These are phyloP conservation scores for Adelphocoris suturalis DNA, from an alignment of 2,888 invertebrate genomes.

Conservation along the genomic window DNA sequence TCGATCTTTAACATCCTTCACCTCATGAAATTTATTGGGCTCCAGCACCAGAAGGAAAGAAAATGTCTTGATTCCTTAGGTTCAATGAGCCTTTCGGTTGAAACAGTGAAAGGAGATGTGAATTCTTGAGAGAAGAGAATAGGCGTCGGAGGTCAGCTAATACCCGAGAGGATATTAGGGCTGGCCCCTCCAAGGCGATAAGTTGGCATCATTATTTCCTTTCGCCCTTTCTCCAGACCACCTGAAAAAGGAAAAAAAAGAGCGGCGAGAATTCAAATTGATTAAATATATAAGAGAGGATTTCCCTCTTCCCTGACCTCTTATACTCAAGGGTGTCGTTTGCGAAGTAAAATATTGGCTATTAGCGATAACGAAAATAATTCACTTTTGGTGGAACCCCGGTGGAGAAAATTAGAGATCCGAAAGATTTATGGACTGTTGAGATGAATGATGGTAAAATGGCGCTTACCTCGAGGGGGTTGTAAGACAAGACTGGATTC, in stretches of 20 bases:
- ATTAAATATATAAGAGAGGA: conserved; percentile 56
- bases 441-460: conserved; percentile 61
- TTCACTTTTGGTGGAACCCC: conserved; percentile 60
- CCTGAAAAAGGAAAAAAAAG: conserved; percentile 7
- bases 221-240: not conserved
- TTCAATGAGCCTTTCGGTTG: not conserved
- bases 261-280: conserved; percentile 50
- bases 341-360: conserved; percentile 73
- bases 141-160: conserved; percentile 53
- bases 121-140: conserved; percentile 50
- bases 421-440: conserved; percentile 63
- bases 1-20: too few species aligned
- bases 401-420: conserved; percentile 67
- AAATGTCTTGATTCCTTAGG: not conserved
- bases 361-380: conserved; percentile 73
- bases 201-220: conserved; percentile 62
- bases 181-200: conserved; percentile 46
- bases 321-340: conserved; percentile 68
- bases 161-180: conserved; percentile 51
- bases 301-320: not conserved
- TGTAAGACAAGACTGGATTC: conserved; percentile 47
- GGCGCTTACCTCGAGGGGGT: conserved; percentile 11
- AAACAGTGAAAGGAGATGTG: not conserved
- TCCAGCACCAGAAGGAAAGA: not conserved
- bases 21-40: too few species aligned